phyloP scores from a whole-genome alignment of 2,113 vertebrate species.

The Zapus hudsonius region DNA sequence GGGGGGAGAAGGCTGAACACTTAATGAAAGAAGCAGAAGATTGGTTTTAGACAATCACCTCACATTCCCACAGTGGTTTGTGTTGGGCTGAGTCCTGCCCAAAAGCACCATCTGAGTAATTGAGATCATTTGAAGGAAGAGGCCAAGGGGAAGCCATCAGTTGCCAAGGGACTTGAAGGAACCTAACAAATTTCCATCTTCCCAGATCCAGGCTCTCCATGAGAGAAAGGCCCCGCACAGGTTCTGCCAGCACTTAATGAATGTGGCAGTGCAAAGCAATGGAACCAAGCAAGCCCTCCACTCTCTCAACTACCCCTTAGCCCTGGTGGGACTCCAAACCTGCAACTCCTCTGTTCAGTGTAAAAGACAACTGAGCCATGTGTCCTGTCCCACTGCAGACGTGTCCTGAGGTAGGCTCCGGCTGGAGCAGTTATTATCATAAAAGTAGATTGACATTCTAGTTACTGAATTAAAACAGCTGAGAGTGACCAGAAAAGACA shows the following conservation, averaged over 20 bases:
- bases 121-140: not conserved
- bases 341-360: not conserved
- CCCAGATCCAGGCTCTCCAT: not conserved
- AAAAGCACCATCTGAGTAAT: not conserved
- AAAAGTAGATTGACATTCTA: not conserved
- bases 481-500: not conserved
- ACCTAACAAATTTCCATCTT: not conserved
- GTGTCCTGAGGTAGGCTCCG: not conserved
- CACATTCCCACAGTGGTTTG: not conserved
- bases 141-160: not conserved
- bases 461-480: not conserved
- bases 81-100: not conserved
- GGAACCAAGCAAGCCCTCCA: not conserved
- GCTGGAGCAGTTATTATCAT: not conserved
- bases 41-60: not conserved
- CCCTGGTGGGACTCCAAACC: not conserved
- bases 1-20: not conserved
- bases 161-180: not conserved
- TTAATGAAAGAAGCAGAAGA: not conserved
- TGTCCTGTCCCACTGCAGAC: not conserved
- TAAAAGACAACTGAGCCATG: not conserved
- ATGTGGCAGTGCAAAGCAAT: accelerated
- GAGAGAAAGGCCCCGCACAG: not conserved
- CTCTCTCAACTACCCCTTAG: not conserved
- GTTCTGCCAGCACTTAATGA: not conserved